phyloP scores from a whole-genome alignment of 2,797 vertebrate species.

The Enteromius anoplus region DNA sequence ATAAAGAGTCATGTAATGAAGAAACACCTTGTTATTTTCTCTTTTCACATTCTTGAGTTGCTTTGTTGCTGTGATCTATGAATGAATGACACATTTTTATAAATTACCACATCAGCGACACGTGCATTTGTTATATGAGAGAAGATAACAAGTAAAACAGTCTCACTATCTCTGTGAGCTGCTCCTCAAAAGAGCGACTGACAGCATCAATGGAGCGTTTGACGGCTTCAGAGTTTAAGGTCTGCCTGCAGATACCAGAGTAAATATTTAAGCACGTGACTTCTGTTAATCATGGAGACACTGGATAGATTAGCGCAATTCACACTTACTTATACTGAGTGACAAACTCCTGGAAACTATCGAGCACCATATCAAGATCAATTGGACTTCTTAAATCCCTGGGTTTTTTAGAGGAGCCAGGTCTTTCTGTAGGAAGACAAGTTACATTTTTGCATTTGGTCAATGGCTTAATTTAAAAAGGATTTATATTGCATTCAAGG shows the following conservation, averaged over 20 bases:
- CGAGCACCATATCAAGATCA: conserved; percentile 76
- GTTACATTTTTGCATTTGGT: background rate
- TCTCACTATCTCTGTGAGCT: conserved; percentile 59
- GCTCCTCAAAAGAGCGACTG: conserved; percentile 58
- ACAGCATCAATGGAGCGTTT: conserved; percentile 53
- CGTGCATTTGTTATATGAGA: background rate
- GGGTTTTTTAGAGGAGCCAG: conserved; percentile 9
- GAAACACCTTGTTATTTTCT: conserved; percentile 60
- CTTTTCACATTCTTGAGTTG: conserved; percentile 56
- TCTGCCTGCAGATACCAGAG: conserved; percentile 51
- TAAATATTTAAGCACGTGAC: background rate
- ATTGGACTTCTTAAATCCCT: conserved; percentile 62
- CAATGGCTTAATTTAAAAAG: background rate
- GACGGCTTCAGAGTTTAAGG: conserved; percentile 52
- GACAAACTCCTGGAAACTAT: conserved; percentile 72
- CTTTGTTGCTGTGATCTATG: conserved; percentile 61
- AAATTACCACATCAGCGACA: background rate
- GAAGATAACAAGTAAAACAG: background rate
- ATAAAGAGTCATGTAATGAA: background rate
- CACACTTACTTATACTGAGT: conserved; percentile 75
- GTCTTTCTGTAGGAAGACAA: background rate
- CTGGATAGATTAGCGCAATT: background rate
- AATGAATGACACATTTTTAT: background rate
- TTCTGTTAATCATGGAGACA: background rate
- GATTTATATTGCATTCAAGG: background rate